These are phyloP conservation scores for Onychostoma macrolepis DNA, from an alignment of 2,113 vertebrate genomes.

Conservation along the genomic window DNA sequence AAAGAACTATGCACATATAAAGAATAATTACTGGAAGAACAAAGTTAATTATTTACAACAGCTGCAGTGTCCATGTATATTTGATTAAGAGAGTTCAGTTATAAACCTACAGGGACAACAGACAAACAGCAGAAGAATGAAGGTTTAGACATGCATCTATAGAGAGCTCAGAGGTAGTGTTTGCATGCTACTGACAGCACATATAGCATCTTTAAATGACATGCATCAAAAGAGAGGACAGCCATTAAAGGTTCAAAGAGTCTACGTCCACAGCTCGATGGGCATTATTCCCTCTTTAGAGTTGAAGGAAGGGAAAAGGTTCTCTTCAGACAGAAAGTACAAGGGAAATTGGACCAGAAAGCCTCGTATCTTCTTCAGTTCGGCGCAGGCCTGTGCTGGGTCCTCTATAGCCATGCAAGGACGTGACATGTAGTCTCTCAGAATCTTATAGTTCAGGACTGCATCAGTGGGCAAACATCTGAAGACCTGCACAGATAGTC, in stretches of 20 bases:
- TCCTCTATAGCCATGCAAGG: constrained; percentile 56
- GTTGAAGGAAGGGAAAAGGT: constrained; percentile 63
- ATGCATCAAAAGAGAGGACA: background rate
- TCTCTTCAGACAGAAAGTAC: constrained; percentile 59
- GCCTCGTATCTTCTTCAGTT: constrained; percentile 57
- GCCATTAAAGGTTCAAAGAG: background rate
- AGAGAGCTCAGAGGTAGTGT: constrained; percentile 32
- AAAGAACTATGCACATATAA: constrained; percentile 39
- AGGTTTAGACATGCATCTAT: background rate
- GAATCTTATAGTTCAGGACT: constrained; percentile 54
- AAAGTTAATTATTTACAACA: constrained; percentile 22
- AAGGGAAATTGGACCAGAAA: constrained; percentile 64
- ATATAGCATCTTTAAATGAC: background rate
- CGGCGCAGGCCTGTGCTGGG: constrained; percentile 48
- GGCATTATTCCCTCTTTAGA: constrained; percentile 64
- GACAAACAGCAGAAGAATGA: background rate
- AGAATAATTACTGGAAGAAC: background rate
- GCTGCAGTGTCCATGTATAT: background rate
- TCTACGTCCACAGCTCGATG: constrained; percentile 61
- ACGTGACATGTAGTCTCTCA: constrained; percentile 53
- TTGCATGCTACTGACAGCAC: background rate
- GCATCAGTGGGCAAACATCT: constrained; percentile 60
- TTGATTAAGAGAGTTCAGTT: background rate
- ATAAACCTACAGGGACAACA: background rate
- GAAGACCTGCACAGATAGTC: constrained; percentile 55